phyloP scores from a whole-genome alignment of 2,113 vertebrate genomes.

The Sylvietta virens region DNA sequence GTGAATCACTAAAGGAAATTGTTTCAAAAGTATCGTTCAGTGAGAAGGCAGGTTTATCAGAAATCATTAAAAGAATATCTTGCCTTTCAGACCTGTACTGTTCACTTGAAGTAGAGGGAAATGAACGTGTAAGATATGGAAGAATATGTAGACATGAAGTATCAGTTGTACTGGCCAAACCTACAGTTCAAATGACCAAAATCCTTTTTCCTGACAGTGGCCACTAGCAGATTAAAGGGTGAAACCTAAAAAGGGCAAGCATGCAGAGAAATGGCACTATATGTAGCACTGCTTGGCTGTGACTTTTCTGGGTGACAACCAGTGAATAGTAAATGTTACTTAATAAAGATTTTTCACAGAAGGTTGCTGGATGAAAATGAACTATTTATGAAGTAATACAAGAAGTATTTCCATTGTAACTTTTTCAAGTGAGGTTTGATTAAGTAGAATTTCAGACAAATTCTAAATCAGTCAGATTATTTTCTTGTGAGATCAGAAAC shows the following conservation, averaged over 20 bases:
- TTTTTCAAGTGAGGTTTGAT: background rate
- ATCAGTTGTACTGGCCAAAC: background rate
- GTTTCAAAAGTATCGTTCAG: background rate
- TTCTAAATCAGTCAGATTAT: background rate
- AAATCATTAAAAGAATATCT: background rate
- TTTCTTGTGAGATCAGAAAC: background rate
- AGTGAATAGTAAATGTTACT: background rate
- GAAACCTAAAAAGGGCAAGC: background rate
- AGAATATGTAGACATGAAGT: background rate
- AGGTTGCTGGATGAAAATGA: background rate
- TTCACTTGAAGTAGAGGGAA: background rate
- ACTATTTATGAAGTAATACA: background rate
- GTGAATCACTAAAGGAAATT: constrained; percentile 38
- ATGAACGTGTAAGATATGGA: background rate
- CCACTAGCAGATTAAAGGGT: background rate
- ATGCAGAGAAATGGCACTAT: background rate
- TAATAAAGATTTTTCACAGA: background rate
- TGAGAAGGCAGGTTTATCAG: background rate
- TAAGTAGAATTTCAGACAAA: background rate
- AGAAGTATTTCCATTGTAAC: background rate
- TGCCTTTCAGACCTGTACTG: background rate
- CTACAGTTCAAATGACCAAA: background rate
- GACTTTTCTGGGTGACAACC: background rate
- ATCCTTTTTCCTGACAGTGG: background rate
- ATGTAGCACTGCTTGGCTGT: background rate